Percentiles rank a stretch among this genome's conserved stretches.
These are phyloP conservation scores for Caradrina kadenii DNA, from an alignment of 2,888 invertebrate species.

Conservation along the genomic window DNA sequence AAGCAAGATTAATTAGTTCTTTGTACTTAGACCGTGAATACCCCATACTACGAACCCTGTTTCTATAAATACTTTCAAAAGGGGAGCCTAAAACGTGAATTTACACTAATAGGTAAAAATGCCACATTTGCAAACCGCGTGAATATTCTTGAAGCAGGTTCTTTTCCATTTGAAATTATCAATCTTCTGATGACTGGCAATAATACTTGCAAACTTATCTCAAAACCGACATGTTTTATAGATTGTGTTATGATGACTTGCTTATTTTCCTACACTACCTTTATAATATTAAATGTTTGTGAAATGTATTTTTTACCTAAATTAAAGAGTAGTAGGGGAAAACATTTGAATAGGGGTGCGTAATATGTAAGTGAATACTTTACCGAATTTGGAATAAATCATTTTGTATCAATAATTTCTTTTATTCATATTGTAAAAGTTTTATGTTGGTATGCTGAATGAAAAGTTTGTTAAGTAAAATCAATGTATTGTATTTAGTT, in stretches of 20 bases:
- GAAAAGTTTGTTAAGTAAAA: no score
- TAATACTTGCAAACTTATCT: not conserved
- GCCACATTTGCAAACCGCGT: not conserved
- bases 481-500: no score
- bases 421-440: no score
- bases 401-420: no score
- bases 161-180: slow-evolving; percentile 1
- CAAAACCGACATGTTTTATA: not conserved
- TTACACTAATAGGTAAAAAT: not conserved
- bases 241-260: not conserved
- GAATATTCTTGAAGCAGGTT: slow-evolving; percentile 3
- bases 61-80: slow-evolving; percentile 25
- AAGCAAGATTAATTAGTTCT: slow-evolving; percentile 18
- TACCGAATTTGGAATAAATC: no score
- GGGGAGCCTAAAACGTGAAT: slow-evolving; percentile 1
- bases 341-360: no score
- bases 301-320: not conserved
- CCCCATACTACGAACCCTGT: slow-evolving; percentile 26
- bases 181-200: slow-evolving; percentile 9
- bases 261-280: not conserved
- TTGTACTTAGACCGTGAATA: slow-evolving; percentile 23
- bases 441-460: no score
- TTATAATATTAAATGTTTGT: slow-evolving; percentile 3
- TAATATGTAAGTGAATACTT: no score
- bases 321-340: no score